phyloP scores from a whole-genome alignment of 2,888 invertebrate genomes.

The Encarsia formosa region DNA sequence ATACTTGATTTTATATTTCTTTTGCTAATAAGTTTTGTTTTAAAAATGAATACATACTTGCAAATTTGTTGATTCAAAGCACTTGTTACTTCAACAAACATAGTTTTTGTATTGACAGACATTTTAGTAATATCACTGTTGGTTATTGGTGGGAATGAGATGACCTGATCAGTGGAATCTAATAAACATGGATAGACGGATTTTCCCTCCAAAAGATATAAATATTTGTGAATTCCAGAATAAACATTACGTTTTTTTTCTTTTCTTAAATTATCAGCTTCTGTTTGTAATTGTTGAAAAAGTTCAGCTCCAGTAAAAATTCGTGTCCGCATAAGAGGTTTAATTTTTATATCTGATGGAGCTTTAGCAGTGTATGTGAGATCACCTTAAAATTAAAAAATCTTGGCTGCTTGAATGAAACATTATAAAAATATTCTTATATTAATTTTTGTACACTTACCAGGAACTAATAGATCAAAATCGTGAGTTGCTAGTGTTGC shows the following conservation, averaged over 20 bases:
- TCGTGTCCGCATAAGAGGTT: conserved; percentile 62
- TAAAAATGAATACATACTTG: conserved; percentile 40
- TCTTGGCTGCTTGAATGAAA: conserved; percentile 67
- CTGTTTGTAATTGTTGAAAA: conserved; percentile 65
- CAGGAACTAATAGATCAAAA: conserved; percentile 59
- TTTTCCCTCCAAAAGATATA: conserved; percentile 74
- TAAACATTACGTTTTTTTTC: conserved; percentile 79
- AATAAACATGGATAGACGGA: conserved; percentile 68
- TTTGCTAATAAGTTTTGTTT: no score
- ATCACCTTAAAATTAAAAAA: conserved; percentile 51
- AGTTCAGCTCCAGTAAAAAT: conserved; percentile 64
- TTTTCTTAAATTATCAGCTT: conserved; percentile 76
- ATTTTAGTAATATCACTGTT: conserved; percentile 81
- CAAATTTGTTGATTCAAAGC: conserved; percentile 63
- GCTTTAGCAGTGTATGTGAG: conserved; percentile 65
- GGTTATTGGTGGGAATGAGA: conserved; percentile 84
- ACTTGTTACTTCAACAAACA: conserved; percentile 76
- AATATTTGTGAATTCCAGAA: conserved; percentile 79
- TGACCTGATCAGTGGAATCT: conserved; percentile 63
- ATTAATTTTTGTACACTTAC: conserved; percentile 41
- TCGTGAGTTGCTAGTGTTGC: conserved; percentile 86
- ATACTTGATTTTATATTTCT: no score
- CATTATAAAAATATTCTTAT: conserved; percentile 48
- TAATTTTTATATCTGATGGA: conserved; percentile 63
- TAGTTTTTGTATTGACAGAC: conserved; percentile 60